A percentile compares a stretch with the other conserved stretches of the same genome.
phyloP scores from a whole-genome alignment of 2,888 invertebrate genomes.

The Melipona bicolor region DNA sequence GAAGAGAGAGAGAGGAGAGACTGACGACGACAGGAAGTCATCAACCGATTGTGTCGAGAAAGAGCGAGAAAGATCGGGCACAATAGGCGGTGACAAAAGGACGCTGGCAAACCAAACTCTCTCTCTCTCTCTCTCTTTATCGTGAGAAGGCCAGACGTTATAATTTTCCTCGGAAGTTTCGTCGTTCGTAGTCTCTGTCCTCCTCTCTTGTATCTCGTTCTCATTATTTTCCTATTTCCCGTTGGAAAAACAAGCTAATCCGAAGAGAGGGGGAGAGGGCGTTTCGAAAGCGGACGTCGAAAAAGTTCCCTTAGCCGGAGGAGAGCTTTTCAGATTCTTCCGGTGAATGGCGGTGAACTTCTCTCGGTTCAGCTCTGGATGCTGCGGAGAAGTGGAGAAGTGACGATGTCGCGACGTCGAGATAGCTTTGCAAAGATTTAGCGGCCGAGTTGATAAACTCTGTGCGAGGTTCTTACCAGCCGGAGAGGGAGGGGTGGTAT shows the following conservation, averaged over 20 bases:
- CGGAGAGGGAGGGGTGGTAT: too few species aligned
- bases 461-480: too few species aligned
- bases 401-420: neutral
- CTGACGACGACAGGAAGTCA: conserved; percentile 52
- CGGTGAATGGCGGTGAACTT: neutral
- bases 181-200: conserved; percentile 51
- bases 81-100: conserved; percentile 71
- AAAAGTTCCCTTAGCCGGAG: conserved; percentile 11
- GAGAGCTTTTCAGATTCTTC: neutral
- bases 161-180: conserved; percentile 64
- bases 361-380: neutral
- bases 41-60: conserved; percentile 61
- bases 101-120: conserved; percentile 48
- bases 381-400: neutral
- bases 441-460: neutral
- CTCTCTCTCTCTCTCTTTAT: conserved; percentile 34
- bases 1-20: neutral
- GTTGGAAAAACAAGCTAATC: conserved; percentile 46
- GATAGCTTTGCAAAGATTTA: neutral
- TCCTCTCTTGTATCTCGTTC: conserved; percentile 35
- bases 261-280: neutral
- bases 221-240: conserved; percentile 12
- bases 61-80: conserved; percentile 49
- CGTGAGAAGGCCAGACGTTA: conserved; percentile 54
- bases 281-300: conserved; percentile 4